Evolutionary conservation across 2,113 vertebrate species (phyloP), one percentile per base, ranked within the genome.

Genomic region (Egretta garzetta): DNA sequence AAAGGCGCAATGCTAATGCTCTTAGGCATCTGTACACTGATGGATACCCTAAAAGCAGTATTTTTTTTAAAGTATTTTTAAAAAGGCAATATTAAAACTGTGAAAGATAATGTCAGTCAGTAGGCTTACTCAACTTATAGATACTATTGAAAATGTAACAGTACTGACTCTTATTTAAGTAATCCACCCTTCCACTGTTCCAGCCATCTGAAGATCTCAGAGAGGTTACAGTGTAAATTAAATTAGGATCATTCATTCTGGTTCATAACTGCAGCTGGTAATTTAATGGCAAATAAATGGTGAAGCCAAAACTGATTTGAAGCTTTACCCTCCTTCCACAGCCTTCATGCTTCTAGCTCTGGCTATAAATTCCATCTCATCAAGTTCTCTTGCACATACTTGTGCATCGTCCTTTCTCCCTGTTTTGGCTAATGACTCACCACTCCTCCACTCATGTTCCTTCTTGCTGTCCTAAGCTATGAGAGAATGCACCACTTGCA

Each of bases 11-110:
- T 28, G 23, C 9, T 14, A 71, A 37, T 62, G 9, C 8, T 75
- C 13, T 67, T 35, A 24, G 19, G 22, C 22, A 45, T 26, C 41
- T 75, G 10, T 33, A 76, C 19, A 20, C 9, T 53, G 20, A 50
- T 43, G 13, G 21, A 62, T n/a, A 72, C 4, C 7, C 8, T 71
- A 80, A 75, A 72, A 5, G 1, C 0, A 5, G 7, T 13, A 52
- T 33, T 13, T 59, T 80, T 49, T 72, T 1, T 9, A 37, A 14
- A 43, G 16, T 6, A 8, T 39, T 64, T 70, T 28, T 56, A 43
- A 80, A 90, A 76, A 26, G 10, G 6, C 3, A 58, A 17, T 39
- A 10, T 72, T 68, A 53, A 76, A 92, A 76, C 9, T 33, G 8
- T 41, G 33, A 58, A 90, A 85, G 10, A 32, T 26, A 74, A 55